phyloP scores from a whole-genome alignment of 1,140 invertebrate genomes.

The Chlorops oryzae region DNA sequence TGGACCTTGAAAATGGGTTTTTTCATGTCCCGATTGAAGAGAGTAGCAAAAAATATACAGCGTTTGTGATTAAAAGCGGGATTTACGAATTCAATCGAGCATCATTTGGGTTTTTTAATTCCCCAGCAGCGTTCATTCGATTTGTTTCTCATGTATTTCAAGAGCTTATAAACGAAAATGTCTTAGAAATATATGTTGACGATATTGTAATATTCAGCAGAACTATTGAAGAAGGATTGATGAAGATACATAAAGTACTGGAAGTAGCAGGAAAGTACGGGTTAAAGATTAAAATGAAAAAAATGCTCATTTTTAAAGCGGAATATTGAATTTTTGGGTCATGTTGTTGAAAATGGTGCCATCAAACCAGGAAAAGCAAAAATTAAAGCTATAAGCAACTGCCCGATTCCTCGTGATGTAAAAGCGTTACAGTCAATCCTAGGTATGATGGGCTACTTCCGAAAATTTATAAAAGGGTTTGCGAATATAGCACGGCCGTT shows the following conservation, averaged over 20 bases:
- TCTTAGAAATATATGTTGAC: slow-evolving; percentile 15
- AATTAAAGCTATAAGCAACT: slow-evolving; percentile 17
- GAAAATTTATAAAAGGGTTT: too few species aligned
- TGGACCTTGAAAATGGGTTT: too few species aligned
- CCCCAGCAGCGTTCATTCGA: too few species aligned
- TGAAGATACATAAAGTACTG: slow-evolving; percentile 6
- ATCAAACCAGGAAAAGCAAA: slow-evolving; percentile 22
- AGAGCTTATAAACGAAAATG: background rate
- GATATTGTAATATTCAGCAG: too few species aligned
- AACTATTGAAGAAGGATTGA: slow-evolving; percentile 9
- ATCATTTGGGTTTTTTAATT: slow-evolving; percentile 36
- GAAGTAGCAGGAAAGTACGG: slow-evolving; percentile 5
- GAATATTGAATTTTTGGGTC: slow-evolving; percentile 26
- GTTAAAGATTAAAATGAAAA: too few species aligned
- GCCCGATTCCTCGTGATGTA: slow-evolving; percentile 18
- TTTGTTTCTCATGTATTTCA: background rate
- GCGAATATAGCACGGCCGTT: background rate
- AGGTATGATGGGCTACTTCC: background rate
- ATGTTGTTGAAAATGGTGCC: slow-evolving; percentile 16
- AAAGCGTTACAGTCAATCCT: slow-evolving; percentile 12
- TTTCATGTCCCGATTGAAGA: too few species aligned
- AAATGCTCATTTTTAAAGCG: slow-evolving; percentile 15
- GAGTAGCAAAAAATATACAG: too few species aligned
- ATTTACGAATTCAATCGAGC: slow-evolving; percentile 52
- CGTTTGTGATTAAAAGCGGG: too few species aligned